Evolutionary conservation across 1,140 invertebrate genomes (phyloP), one percentile per base, ranked within the genome.

Genomic region (Pygmarrhopalites habei): DNA sequence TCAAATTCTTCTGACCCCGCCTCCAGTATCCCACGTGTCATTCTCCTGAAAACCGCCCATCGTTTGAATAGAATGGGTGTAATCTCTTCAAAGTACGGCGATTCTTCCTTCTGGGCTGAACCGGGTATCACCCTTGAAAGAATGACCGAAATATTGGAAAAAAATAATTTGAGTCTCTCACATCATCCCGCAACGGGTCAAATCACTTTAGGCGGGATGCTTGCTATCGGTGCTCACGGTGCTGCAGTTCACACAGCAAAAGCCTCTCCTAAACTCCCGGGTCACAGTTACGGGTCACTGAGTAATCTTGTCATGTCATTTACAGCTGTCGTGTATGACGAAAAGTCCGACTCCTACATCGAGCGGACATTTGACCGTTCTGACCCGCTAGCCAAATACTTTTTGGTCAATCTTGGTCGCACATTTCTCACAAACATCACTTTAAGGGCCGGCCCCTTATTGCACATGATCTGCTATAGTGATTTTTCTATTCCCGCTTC

Each of bases 181-280:
- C 14, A 49, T 12, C 7, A 15, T 51, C 62, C 47, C 2, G 30
- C 58, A 2, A 2, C 25, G 0, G 63, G 63, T 2, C 41, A 44
- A n/a, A 52, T 62, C 17, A 28, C 65, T 3, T 21, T 58, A n/a
- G 66, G 66, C n/a, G 66, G 66, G 0, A 46, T 51, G n/a, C 17
- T 67, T 7, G 66, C 66, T 1, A 57, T 46, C 19, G 66, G 58
- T 12, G 47, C 39, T 26, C 58, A 64, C n/a, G 66, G 66, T n/a
- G 58, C 58, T 1, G 57, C 46, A 26, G 53, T 60, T 17, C 30
- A n/a, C n/a, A n/a, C 57, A 29, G 17, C 35, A 17, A 39, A 39
- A 7, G 41, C 26, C 21, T 15, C 3, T 5, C 21, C 14, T 0
- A 25, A 39, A 29, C 23, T 21, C 1, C n/a, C 2, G 23, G 52